These are phyloP conservation scores for Ichneumoninae sp. DNA, from an alignment of 2,888 invertebrate genomes.

Conservation along the genomic window DNA sequence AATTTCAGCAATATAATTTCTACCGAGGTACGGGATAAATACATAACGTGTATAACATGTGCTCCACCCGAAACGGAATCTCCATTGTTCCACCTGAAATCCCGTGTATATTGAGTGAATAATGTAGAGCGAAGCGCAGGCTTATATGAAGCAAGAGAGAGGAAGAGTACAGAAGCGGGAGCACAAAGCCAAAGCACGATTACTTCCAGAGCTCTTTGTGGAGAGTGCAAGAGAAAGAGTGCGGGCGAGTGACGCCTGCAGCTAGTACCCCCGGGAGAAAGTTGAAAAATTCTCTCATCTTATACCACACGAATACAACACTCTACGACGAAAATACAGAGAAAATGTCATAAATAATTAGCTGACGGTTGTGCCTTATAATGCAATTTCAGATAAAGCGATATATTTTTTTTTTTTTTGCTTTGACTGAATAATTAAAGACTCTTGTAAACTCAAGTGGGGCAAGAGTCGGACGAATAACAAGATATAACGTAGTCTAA, in stretches of 20 bases:
- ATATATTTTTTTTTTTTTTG: background rate
- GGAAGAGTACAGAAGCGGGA: slow-evolving; percentile 37
- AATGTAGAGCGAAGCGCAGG: slow-evolving; percentile 51
- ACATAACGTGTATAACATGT: slow-evolving; percentile 12
- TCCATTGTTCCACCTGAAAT: slow-evolving; percentile 58
- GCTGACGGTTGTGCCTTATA: slow-evolving; percentile 4
- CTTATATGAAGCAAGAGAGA: slow-evolving; percentile 45
- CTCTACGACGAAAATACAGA: background rate
- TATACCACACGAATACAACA: slow-evolving; percentile 24
- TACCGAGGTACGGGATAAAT: background rate
- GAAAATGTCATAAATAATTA: slow-evolving; percentile 27
- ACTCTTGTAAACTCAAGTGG: background rate
- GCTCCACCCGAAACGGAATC: background rate
- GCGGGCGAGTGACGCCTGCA: slow-evolving; percentile 18
- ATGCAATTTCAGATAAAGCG: slow-evolving; percentile 4
- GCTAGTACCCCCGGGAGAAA: slow-evolving; percentile 37
- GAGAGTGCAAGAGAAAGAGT: slow-evolving; percentile 1
- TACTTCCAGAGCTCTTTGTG: slow-evolving; percentile 64
- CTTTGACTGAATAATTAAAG: background rate
- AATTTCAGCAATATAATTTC: slow-evolving; percentile 27
- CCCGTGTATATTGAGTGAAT: slow-evolving; percentile 56
- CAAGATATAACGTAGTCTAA: background rate
- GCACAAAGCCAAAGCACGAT: slow-evolving; percentile 64
- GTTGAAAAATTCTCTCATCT: slow-evolving; percentile 57
- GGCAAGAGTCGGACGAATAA: background rate